A percentile compares a stretch with the other conserved stretches of the same genome.
phyloP scores from a whole-genome alignment of 2,888 invertebrate species.

The Clunio marinus region DNA sequence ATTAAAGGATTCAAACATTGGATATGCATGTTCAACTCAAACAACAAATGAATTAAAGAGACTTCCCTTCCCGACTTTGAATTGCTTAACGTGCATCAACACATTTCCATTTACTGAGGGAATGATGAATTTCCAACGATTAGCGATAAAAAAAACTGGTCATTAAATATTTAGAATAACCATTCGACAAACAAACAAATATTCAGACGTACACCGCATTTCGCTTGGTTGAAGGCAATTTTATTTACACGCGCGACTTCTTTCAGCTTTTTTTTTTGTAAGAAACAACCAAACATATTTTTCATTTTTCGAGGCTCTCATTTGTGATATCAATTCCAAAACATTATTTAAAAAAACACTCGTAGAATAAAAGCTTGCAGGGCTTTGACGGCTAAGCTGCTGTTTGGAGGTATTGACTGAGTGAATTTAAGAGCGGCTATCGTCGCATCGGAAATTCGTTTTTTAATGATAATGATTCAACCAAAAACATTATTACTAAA shows the following conservation, averaged over 20 bases:
- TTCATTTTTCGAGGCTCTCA: neutral
- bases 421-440: too few relatives aligned
- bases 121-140: constrained; percentile 12
- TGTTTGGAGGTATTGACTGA: too few relatives aligned
- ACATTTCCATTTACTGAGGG: neutral
- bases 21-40: neutral
- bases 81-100: constrained; percentile 1
- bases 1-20: neutral
- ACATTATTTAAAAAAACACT: too few relatives aligned
- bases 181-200: neutral
- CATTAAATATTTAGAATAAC: constrained; percentile 17
- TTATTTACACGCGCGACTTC: constrained; percentile 37
- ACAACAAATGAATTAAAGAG: neutral
- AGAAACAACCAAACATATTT: neutral
- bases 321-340: too few relatives aligned
- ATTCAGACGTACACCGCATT: neutral
- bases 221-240: constrained; percentile 22
- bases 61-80: constrained; percentile 22
- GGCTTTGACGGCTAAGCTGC: too few relatives aligned
- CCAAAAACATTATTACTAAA: too few relatives aligned
- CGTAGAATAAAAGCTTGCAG: too few relatives aligned
- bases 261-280: neutral
- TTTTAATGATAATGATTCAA: too few relatives aligned
- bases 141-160: constrained; percentile 14
- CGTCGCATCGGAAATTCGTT: too few relatives aligned